Conservation (phyloP, 2,113 vertebrate genomes). For the Gadus chalcogrammus region DNA sequence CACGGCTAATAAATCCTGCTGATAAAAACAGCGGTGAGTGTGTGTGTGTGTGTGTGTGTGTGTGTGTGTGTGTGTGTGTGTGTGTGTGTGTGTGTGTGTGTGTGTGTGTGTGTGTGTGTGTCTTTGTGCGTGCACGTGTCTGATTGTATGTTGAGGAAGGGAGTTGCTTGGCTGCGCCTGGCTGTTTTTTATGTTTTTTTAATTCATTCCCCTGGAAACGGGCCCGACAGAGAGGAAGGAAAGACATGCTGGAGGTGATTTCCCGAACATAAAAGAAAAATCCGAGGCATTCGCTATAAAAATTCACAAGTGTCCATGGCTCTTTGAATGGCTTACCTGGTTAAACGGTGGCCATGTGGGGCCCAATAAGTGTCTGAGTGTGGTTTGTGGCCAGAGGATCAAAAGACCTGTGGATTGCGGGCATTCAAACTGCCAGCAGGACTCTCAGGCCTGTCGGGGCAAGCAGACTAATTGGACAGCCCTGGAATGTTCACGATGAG, state of each 20-base stretch:
- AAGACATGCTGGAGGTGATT: neutral
- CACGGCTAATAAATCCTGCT: slow-evolving; percentile 46
- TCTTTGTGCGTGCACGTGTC: too few species aligned
- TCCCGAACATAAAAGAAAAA: neutral
- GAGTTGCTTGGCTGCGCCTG: slow-evolving; percentile 10
- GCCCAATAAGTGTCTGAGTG: too few species aligned
- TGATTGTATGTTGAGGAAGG: slow-evolving; percentile 34
- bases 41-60: too few species aligned
- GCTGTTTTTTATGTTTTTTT: neutral
- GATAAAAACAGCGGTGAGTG: slow-evolving; percentile 44
- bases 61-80: too few species aligned
- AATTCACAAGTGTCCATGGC: too few species aligned
- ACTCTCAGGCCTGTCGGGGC: slow-evolving; percentile 32
- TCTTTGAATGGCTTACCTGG: too few species aligned
- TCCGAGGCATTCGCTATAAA: neutral
- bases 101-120: too few species aligned
- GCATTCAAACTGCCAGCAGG: neutral
- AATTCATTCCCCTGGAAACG: slow-evolving; percentile 23
- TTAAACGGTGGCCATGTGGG: too few species aligned
- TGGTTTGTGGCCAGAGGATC: too few species aligned
- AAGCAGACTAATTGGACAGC: slow-evolving; percentile 19
- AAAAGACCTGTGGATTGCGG: too few species aligned
- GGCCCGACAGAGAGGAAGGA: neutral
- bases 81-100: too few species aligned
- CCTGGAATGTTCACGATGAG: slow-evolving; percentile 41